Base-by-base conservation (phyloP, 1,140 invertebrate genomes). In the Lucilia cuprina region DNA sequence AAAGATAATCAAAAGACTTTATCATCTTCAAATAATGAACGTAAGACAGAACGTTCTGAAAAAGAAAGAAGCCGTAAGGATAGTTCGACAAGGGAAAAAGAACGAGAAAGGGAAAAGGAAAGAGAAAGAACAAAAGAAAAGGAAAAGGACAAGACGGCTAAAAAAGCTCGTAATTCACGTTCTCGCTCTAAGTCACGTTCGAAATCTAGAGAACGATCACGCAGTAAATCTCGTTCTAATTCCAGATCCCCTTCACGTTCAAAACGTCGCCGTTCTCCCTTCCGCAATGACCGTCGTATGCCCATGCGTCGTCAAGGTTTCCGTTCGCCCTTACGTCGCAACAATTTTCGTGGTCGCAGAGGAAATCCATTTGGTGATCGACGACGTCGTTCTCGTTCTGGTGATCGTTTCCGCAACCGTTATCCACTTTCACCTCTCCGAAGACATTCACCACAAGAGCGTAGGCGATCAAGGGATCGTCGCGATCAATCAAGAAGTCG, bases 281-380 rank as follows among this genome's bases (percentile, higher is more conserved):
- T 85, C 2, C 86, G 86, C 9, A 86, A 87, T 2, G 87, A 85
- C 77, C 86, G 90, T 17, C 87, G 87, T 2, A 85, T 83, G 80
- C 35, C 77, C 0, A 80, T 55, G 14, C 84, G 85, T 9, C 30
- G 82, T 14, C 82, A 78, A 74, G 77, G 78, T 12, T 84, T 86
- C 25, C 77, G 84, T 49, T 86, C 85, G 5, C 85, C 85, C 10
- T 49, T 41, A 0, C 13, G 85, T 2, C 85, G 85, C 21, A 85
- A 83, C 41, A 80, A 83, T 83, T 85, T 85, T 34, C 82, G 82
- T 14, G 78, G 77, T 19, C 83, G 84, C 65, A 86, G 88, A 3
- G 85, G 89, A 2, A 90, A 90, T 86, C 89, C 89, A 0, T 90
- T 90, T 70, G 86, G 85, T 0, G 89, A 90, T 83, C 85, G 89